Evolutionary conservation across 2,113 vertebrate genomes (phyloP).

Genomic region (Nansenia antarctica): DNA sequence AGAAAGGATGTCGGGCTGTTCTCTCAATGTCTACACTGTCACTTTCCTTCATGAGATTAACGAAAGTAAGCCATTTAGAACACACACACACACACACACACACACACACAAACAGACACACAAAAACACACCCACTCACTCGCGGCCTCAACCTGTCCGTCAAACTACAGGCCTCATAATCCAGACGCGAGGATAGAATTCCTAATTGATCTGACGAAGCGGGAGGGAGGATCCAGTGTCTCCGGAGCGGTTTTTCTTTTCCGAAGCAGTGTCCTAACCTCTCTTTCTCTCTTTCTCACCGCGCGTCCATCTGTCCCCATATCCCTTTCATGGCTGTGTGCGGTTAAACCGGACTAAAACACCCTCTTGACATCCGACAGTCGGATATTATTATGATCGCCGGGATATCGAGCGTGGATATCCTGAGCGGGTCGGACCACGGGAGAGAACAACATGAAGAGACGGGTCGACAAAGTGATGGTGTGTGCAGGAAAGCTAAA

Average conservation of each 20-base stretch:
- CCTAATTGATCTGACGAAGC: conserved; percentile 75
- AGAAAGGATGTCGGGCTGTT: no score
- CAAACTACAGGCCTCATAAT: conserved; percentile 54
- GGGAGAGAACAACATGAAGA: conserved; percentile 63
- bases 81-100: background rate
- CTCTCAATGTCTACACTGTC: no score
- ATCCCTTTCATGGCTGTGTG: conserved; percentile 43
- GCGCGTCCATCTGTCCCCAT: conserved; percentile 33
- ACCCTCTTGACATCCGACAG: conserved; percentile 53
- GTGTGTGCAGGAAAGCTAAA: conserved; percentile 56
- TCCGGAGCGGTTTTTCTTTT: conserved; percentile 60
- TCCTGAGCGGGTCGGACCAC: conserved; percentile 61
- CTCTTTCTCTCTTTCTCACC: background rate
- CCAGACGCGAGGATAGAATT: conserved; percentile 66
- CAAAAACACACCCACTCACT: conserved; percentile 21
- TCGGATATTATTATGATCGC: conserved; percentile 63
- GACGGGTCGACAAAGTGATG: conserved; percentile 34
- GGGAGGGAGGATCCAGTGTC: conserved; percentile 66
- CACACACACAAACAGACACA: background rate
- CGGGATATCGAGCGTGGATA: no score
- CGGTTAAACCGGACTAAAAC: background rate
- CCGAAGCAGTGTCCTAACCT: conserved; percentile 46
- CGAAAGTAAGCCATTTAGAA: no score
- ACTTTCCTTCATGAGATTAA: conserved; percentile 22
- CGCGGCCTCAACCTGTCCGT: conserved; percentile 42